Percentiles rank a stretch among this genome's conserved stretches.
These are phyloP conservation scores for Latrodectus geometricus DNA, from an alignment of 1,140 invertebrate species.

Conservation along the genomic window DNA sequence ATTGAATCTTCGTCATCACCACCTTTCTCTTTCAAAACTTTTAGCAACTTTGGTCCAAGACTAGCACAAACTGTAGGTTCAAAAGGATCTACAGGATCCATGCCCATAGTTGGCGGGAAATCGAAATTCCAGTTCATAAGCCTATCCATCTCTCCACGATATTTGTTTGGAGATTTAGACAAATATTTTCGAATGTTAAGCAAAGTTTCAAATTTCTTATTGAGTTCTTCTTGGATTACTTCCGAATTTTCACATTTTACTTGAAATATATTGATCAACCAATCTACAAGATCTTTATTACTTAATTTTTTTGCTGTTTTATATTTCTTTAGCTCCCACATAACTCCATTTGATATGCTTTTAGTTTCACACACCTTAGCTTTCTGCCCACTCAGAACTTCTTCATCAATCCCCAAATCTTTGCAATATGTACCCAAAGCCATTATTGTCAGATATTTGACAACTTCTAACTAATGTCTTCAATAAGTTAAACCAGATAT, in stretches of 20 bases:
- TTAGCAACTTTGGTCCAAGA: conserved; percentile 53
- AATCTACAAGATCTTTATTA: conserved; percentile 45
- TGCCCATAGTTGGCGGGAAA: conserved; percentile 40
- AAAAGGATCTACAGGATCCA: conserved; percentile 41
- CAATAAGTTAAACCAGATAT: no score
- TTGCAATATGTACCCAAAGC: conserved; percentile 56
- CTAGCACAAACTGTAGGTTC: conserved; percentile 49
- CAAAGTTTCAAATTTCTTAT: conserved; percentile 45
- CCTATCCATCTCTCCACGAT: conserved; percentile 48
- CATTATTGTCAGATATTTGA: background rate
- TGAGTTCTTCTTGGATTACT: conserved; percentile 40
- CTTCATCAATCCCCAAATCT: conserved; percentile 52
- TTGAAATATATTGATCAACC: conserved; percentile 55
- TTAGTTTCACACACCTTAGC: conserved; percentile 39
- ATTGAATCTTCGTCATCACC: conserved; percentile 54
- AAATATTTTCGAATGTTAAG: conserved; percentile 22
- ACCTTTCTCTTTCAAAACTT: conserved; percentile 58
- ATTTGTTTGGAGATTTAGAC: conserved; percentile 24
- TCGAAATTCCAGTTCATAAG: conserved; percentile 51
- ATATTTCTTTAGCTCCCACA: conserved; percentile 56
- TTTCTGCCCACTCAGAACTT: conserved; percentile 57
- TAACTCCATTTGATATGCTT: conserved; percentile 49
- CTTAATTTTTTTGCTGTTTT: conserved; percentile 44
- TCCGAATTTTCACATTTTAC: conserved; percentile 56
- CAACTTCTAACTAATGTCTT: background rate